Base-by-base conservation (phyloP, 2,113 vertebrate species). In the Vanacampus margaritifer region DNA sequence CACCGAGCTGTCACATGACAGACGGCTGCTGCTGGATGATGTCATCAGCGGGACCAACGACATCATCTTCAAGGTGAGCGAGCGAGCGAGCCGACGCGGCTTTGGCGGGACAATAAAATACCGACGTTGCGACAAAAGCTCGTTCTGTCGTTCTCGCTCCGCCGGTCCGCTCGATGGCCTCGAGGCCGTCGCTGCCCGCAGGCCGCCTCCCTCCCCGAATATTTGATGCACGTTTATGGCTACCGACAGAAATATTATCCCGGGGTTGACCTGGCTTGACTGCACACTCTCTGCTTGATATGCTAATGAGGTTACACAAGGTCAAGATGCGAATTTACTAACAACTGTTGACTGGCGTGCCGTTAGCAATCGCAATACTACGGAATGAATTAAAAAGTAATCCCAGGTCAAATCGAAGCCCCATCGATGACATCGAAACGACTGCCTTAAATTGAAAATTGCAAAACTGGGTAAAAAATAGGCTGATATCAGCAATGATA, bases 211-310 rank as follows among this genome's bases (percentile, higher is more conserved):
- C 23, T 28, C 56, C 69, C 43, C 69, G 80, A 74, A 85, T 82
- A 85, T 83, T 82, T 80, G 81, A 83, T 79, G 75, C 56, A 63
- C 64, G 36, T 63, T 84, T 81, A 84, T 68, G 58, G 65, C 71
- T 74, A 68, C 64, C 56, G 64, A 79, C 72, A 60, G 73, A 73
- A 79, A 76, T 81, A 82, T 81, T 70, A 81, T 85, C 71, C 65
- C 73, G 75, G 54, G 76, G 64, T 87, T 87, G 86, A 88, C 85
- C 83, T 81, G 72, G 72, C 46, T 73, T 78, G 68, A 65, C 71
- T 65, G 73, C 68, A 65, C 61, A 43, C 62, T 68, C 51, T 62
- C 39, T 75, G 72, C 67, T 78, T 79, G 78, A 72, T 72, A 65
- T 69, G 70, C 58, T 83, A 80, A 88, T 83, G 79, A 71, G 69